These are phyloP conservation scores for Helostoma temminkii DNA, from an alignment of 2,797 vertebrate species.

Conservation along the genomic window DNA sequence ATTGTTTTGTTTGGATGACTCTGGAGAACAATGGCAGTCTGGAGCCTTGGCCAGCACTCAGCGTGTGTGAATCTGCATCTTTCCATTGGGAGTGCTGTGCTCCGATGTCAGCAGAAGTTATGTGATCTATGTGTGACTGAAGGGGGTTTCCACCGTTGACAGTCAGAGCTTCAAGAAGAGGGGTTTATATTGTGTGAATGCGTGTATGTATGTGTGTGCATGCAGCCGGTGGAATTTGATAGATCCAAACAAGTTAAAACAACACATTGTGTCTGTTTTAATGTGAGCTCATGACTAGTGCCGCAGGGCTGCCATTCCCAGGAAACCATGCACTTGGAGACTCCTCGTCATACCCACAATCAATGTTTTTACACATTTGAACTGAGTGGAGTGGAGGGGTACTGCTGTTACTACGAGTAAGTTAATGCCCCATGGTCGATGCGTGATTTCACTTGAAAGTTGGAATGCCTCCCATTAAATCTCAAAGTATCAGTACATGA, in stretches of 20 bases:
- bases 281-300: conserved; percentile 67
- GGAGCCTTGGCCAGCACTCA: conserved; percentile 67
- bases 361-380: conserved; percentile 42
- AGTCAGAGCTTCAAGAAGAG: conserved; percentile 56
- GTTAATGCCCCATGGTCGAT: conserved; percentile 12
- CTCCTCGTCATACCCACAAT: conserved; percentile 27
- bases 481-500: conserved; percentile 25
- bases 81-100: conserved; percentile 74
- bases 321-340: conserved; percentile 41
- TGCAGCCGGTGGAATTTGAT: conserved; percentile 54
- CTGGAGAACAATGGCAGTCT: conserved; percentile 79
- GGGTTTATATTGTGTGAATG: conserved; percentile 42
- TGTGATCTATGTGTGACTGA: conserved; percentile 79
- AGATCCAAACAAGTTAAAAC: conserved; percentile 64
- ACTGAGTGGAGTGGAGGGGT: conserved; percentile 10
- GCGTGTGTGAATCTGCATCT: conserved; percentile 77
- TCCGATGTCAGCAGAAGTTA: conserved; percentile 77
- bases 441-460: conserved; percentile 42
- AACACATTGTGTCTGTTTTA: conserved; percentile 66
- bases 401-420: conserved; percentile 41
- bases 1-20: conserved; percentile 80
- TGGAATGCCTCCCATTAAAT: conserved; percentile 42
- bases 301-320: conserved; percentile 56
- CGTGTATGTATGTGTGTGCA: background rate
- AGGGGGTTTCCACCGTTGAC: conserved; percentile 76